Evolutionary conservation across 2,797 vertebrate genomes (phyloP).

Genomic region (Amblyraja radiata): DNA sequence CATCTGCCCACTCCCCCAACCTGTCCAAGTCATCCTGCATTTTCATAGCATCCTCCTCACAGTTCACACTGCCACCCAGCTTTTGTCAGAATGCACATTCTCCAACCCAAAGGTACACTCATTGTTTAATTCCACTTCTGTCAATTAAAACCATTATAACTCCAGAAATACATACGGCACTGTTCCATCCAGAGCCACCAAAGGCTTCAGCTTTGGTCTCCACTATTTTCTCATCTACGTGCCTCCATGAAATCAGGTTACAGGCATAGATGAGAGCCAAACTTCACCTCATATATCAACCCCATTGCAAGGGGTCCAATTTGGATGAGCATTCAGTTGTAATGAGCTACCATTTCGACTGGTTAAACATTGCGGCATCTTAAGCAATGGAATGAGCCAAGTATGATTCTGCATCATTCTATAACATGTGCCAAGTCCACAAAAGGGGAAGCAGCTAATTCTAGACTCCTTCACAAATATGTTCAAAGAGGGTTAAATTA

Average conservation of each 20-base stretch:
- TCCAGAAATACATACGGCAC: neutral
- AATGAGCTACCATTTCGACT: too few species aligned
- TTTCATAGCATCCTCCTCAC: too few species aligned
- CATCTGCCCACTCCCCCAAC: too few species aligned
- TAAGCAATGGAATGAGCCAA: too few species aligned
- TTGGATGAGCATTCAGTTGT: too few species aligned
- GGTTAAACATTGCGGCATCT: too few species aligned
- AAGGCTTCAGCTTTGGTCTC: neutral
- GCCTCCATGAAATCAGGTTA: neutral
- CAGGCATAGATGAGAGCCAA: too few species aligned
- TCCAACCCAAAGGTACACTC: neutral
- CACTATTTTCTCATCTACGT: neutral
- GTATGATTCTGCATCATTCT: neutral
- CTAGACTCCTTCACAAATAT: neutral
- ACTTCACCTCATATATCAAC: too few species aligned
- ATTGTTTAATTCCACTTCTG: neutral
- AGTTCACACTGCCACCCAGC: too few species aligned
- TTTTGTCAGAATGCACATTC: neutral
- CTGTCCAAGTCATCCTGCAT: too few species aligned
- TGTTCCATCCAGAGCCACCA: neutral
- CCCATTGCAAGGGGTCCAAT: too few species aligned
- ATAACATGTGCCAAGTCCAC: neutral
- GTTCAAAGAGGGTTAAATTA: neutral
- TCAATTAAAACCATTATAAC: too few species aligned
- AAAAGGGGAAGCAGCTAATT: neutral